Evolutionary conservation across 2,888 invertebrate species (phyloP).

Genomic region (Aphidius colemani): DNA sequence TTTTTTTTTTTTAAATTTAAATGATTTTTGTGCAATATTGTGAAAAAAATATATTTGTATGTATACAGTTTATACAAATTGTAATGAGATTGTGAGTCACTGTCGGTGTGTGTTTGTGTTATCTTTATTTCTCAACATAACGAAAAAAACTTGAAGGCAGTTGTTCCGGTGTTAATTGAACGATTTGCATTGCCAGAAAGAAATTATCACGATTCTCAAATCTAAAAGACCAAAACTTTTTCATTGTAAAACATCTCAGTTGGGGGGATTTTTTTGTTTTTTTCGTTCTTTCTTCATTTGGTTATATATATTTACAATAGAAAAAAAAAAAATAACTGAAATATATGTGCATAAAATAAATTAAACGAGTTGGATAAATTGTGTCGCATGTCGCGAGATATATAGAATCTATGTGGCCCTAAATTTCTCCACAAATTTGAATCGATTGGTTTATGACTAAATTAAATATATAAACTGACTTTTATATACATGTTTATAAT

Average conservation of each 20-base stretch:
- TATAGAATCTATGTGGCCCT: too few species aligned
- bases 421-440: too few species aligned
- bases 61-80: slow-evolving; percentile 28
- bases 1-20: not conserved
- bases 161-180: slow-evolving; percentile 18
- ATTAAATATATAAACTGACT: too few species aligned
- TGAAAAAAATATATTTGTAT: slow-evolving; percentile 14
- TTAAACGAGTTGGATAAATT: not conserved
- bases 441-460: too few species aligned
- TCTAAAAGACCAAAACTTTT: slow-evolving; percentile 4
- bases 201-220: slow-evolving; percentile 2
- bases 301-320: not conserved
- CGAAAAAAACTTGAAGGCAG: not conserved
- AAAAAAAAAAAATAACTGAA: too few species aligned
- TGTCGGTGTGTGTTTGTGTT: not conserved
- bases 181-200: slow-evolving; percentile 17
- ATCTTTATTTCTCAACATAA: not conserved
- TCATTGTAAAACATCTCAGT: not conserved
- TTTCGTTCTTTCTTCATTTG: not conserved
- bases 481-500: too few species aligned
- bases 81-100: slow-evolving; percentile 32
- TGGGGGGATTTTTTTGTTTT: slow-evolving; percentile 1
- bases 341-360: not conserved
- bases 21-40: too few species aligned
- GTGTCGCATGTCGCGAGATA: too few species aligned